Evolutionary conservation across 1,140 invertebrate genomes (phyloP).

Genomic region (Achatina immaculata): DNA sequence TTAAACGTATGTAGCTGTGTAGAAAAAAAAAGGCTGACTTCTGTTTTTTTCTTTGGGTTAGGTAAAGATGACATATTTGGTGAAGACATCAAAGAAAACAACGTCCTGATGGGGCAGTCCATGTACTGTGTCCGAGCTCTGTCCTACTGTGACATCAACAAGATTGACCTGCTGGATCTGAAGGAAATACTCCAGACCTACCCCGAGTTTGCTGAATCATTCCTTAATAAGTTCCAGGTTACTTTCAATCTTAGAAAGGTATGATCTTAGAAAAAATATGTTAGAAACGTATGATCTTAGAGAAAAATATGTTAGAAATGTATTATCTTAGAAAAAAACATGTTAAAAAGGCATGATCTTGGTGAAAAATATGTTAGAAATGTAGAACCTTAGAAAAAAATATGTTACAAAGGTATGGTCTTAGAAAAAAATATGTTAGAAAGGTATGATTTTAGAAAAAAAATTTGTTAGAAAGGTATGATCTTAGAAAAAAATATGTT

Average conservation of each 20-base stretch:
- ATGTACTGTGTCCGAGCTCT: slow-evolving; percentile 68
- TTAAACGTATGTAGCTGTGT: too few species aligned
- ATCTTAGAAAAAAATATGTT: too few species aligned
- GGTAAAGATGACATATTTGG: slow-evolving; percentile 71
- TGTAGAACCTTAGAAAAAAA: too few species aligned
- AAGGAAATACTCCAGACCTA: slow-evolving; percentile 69
- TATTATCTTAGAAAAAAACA: too few species aligned
- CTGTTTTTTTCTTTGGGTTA: slow-evolving; percentile 21
- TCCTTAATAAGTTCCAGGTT: slow-evolving; percentile 66
- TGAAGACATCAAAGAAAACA: slow-evolving; percentile 57
- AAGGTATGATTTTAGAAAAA: too few species aligned
- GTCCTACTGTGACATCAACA: slow-evolving; percentile 71
- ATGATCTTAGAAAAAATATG: slow-evolving; percentile 21
- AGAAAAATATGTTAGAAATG: too few species aligned
- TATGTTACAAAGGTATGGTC: too few species aligned
- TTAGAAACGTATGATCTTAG: too few species aligned
- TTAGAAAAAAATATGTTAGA: too few species aligned
- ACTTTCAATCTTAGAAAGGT: slow-evolving; percentile 70
- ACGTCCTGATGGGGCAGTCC: slow-evolving; percentile 60
- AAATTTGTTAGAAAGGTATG: too few species aligned
- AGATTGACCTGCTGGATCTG: slow-evolving; percentile 69
- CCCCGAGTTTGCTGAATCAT: slow-evolving; percentile 70
- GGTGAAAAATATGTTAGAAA: too few species aligned
- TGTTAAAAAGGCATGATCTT: too few species aligned
- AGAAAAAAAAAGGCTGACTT: not conserved